These are phyloP conservation scores for Chloebia gouldiae DNA, from an alignment of 2,113 vertebrate species.

Conservation along the genomic window DNA sequence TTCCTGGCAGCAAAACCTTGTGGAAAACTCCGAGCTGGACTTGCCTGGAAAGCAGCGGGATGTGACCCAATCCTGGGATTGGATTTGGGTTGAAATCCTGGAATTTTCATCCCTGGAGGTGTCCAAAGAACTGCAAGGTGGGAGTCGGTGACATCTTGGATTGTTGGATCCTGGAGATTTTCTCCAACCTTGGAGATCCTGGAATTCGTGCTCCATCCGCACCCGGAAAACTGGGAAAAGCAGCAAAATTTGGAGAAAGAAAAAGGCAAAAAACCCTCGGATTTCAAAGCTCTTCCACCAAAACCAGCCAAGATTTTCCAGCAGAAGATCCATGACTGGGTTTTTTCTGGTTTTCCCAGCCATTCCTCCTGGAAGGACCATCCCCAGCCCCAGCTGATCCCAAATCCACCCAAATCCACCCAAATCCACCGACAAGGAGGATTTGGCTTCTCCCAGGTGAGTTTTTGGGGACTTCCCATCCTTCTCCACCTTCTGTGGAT, in stretches of 20 bases:
- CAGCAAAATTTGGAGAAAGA: accelerated
- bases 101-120: not conserved
- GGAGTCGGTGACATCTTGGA: accelerated
- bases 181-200: not conserved
- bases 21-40: accelerated
- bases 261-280: accelerated
- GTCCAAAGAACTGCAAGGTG: not conserved
- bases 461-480: not conserved
- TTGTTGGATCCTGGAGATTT: not conserved
- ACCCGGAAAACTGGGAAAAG: not conserved
- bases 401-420: not conserved
- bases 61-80: not conserved
- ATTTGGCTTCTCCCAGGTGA: not conserved
- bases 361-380: not conserved
- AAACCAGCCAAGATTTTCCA: not conserved
- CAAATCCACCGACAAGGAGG: not conserved
- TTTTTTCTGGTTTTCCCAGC: not conserved
- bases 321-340: accelerated
- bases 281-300: not conserved
- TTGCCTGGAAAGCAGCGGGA: accelerated
- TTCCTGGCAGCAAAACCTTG: not conserved
- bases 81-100: not conserved
- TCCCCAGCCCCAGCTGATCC: accelerated
- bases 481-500: not conserved
- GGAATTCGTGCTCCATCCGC: not conserved